phyloP scores from a whole-genome alignment of 2,797 vertebrate species.

The Melanogrammus aeglefinus region DNA sequence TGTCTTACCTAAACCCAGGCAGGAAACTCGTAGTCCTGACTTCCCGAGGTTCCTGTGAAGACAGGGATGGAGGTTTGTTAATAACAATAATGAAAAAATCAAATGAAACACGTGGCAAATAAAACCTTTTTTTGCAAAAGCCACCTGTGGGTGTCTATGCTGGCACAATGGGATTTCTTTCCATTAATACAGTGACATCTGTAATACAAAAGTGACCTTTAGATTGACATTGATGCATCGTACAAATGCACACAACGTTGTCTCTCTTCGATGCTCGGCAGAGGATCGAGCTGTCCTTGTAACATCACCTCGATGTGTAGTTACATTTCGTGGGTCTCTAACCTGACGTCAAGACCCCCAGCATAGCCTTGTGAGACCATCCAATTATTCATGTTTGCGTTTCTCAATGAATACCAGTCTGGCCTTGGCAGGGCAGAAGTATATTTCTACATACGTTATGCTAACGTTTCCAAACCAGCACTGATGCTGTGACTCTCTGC shows the following conservation, averaged over 20 bases:
- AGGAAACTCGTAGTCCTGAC: conserved; percentile 76
- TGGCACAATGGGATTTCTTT: neutral
- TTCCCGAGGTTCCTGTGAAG: conserved; percentile 74
- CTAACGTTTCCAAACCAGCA: neutral
- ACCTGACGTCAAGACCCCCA: neutral
- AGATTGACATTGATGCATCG: neutral
- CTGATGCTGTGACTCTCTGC: no score
- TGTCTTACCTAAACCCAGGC: conserved; percentile 75
- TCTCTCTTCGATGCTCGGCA: neutral
- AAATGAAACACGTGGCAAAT: neutral
- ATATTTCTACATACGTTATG: neutral
- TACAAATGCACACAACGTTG: neutral
- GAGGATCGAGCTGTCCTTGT: neutral
- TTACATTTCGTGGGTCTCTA: neutral
- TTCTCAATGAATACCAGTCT: neutral
- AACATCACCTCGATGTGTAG: neutral
- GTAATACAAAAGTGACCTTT: neutral
- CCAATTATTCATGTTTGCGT: neutral
- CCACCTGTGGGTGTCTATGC: neutral
- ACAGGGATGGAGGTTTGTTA: neutral
- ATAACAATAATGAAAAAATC: neutral
- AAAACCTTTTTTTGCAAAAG: no score
- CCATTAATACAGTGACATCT: neutral
- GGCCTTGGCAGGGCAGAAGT: neutral
- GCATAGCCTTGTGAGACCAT: neutral